These are phyloP conservation scores for Ornithorhynchus anatinus DNA, from an alignment of 2,113 vertebrate species.

Conservation along the genomic window DNA sequence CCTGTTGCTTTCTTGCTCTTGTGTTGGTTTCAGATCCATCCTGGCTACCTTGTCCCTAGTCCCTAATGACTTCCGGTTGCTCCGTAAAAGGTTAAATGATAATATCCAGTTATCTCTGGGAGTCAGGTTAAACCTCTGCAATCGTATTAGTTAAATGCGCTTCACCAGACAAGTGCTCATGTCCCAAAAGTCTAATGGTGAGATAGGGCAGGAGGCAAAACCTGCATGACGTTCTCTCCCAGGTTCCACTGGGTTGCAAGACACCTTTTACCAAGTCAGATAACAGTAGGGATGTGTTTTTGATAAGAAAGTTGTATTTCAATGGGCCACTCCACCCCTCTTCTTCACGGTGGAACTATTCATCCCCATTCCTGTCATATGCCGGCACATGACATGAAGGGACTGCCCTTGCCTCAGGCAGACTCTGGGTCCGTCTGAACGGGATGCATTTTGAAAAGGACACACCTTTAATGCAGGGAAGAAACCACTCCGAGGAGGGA, in stretches of 20 bases:
- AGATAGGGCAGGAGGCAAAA: background rate
- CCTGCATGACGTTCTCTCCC: background rate
- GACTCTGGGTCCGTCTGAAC: too few species aligned
- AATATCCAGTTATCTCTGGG: background rate
- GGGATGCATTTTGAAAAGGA: too few species aligned
- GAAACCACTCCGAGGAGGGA: too few species aligned
- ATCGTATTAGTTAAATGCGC: background rate
- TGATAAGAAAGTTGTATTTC: background rate
- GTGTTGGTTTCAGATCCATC: background rate
- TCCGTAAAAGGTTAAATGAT: background rate
- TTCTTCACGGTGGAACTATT: too few species aligned
- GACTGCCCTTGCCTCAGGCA: too few species aligned
- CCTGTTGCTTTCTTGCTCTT: background rate
- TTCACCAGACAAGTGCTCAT: background rate
- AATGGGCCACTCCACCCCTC: background rate
- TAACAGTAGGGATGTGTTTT: conserved; percentile 31
- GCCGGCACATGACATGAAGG: too few species aligned
- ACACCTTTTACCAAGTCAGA: conserved; percentile 77
- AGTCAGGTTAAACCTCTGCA: background rate
- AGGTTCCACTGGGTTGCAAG: conserved; percentile 2
- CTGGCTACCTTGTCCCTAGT: background rate
- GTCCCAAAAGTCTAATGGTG: background rate
- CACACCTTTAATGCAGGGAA: conserved; percentile 29
- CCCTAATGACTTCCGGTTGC: background rate
- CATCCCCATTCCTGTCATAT: background rate